Base-by-base conservation (phyloP, 2,797 vertebrate genomes). In the Siniperca obscura region DNA sequence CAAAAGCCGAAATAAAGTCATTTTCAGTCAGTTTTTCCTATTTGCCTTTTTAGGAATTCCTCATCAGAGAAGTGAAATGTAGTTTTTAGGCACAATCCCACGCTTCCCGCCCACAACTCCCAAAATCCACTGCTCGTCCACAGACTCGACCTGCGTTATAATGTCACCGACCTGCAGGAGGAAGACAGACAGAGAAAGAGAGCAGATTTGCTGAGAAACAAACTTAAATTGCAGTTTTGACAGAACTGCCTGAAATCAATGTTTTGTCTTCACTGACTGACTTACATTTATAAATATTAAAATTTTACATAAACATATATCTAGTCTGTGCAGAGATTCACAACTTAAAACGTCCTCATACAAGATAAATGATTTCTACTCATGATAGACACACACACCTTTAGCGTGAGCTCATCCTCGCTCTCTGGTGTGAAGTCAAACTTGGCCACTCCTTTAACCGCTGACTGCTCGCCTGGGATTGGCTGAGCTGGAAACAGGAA, bases 81-180 rank as follows among this genome's bases (percentile, higher is more conserved):
- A 98, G 91, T 95, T 98, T 94, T 95, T 97, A 65, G 98, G 98
- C 73, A 97, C 96, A 25, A 98, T 96, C 78, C 98, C 98, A 79
- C 93, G 95, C 77, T 90, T 97, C 27, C 97, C 96, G 76, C 90
- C 91, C 16, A 97, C 92, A 83, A 96, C 96, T 90, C 97, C 98
- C n/a, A 95, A 81, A 93, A 98, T 96, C 98, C 98, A 98, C 86
- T 97, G 96, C 56, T 96, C 93, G 2, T 98, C 97, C 62, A 98
- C 91, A 36, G 92, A 48, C 93, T 97, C 96, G 91, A 98, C 92
- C 81, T 94, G 95, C 19, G 95, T 95, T 82, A 99, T 91, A 16
- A 94, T n/a, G 55, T 98, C 98, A 73, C 97, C 98, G 19, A 92
- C 96, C 98, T 99, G 94, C 40, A 76, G 52, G 36, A 42, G 30